Evolutionary conservation across 1,140 invertebrate genomes (phyloP).

Genomic region (Scaptodrosophila lebanonensis): DNA sequence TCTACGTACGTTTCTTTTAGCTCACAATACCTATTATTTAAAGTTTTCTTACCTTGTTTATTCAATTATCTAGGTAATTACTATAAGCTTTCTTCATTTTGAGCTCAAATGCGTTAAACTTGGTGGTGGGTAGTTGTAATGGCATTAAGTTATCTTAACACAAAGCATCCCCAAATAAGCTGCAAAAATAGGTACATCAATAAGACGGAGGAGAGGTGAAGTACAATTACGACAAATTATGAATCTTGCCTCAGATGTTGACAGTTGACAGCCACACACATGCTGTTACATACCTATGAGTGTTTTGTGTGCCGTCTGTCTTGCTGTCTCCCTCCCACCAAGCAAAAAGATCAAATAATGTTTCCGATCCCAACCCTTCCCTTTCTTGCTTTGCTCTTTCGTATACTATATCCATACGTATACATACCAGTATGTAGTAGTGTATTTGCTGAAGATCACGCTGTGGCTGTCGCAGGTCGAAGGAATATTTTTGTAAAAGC

Average conservation of each 20-base stretch:
- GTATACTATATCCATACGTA: constrained; percentile 17
- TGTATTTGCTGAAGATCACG: constrained; percentile 69
- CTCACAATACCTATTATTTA: too few species aligned
- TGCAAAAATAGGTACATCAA: constrained; percentile 25
- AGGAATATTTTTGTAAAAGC: constrained; percentile 71
- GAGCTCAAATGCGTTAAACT: too few species aligned
- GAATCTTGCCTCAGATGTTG: constrained; percentile 49
- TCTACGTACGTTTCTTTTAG: too few species aligned
- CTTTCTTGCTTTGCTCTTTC: constrained; percentile 57
- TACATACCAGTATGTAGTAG: constrained; percentile 11
- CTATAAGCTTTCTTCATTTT: too few species aligned
- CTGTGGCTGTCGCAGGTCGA: constrained; percentile 64
- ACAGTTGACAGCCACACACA: constrained; percentile 1
- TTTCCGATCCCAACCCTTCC: constrained; percentile 33
- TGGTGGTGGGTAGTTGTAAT: too few species aligned
- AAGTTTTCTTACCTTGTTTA: too few species aligned
- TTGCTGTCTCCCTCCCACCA: too few species aligned
- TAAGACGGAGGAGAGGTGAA: not conserved
- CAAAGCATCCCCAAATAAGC: constrained; percentile 48
- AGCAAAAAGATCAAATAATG: constrained; percentile 65
- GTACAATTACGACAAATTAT: constrained; percentile 68
- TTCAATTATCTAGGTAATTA: too few species aligned
- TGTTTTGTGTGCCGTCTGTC: not conserved
- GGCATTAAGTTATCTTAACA: constrained; percentile 42
- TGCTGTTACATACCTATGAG: not conserved